Percentiles rank a stretch among this genome's conserved stretches.
Conservation (phyloP, 1,140 invertebrate genomes). For the Lepidurus arcticus region DNA sequence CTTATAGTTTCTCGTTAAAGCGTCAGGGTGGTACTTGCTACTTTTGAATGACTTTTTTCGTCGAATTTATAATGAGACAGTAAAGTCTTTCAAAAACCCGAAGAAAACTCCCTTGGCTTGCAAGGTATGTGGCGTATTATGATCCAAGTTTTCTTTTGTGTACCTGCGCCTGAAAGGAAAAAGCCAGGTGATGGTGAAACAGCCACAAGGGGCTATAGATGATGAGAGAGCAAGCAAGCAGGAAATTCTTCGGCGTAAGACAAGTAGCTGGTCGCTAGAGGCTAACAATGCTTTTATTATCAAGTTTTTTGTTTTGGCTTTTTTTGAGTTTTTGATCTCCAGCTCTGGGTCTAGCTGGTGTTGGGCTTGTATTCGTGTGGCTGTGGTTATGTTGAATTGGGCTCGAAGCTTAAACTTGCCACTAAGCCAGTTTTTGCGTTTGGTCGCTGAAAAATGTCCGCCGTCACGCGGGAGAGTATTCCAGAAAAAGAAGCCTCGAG, state of each 20-base stretch:
- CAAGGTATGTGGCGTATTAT: too few relatives aligned
- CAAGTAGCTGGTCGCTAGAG: neutral
- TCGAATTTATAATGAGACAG: too few relatives aligned
- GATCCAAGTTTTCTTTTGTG: too few relatives aligned
- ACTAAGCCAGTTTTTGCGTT: neutral
- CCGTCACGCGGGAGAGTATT: conserved; percentile 17
- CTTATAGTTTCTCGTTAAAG: too few relatives aligned
- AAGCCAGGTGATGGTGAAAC: neutral
- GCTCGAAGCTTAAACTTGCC: neutral
- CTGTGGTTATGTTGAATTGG: conserved; percentile 3
- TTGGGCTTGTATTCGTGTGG: neutral
- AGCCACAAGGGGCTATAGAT: conserved; percentile 8
- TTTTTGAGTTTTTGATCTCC: neutral
- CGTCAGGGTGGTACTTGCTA: too few relatives aligned
- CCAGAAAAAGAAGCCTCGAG: neutral
- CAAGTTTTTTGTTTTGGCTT: neutral
- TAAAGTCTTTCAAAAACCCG: too few relatives aligned
- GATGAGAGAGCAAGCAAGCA: neutral
- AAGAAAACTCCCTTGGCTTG: too few relatives aligned
- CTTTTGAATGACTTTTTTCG: too few relatives aligned
- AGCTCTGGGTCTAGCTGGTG: neutral
- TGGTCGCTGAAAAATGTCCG: neutral
- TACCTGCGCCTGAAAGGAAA: too few relatives aligned
- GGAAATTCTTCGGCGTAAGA: conserved; percentile 18
- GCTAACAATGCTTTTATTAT: conserved; percentile 1